A percentile compares a stretch with the other conserved stretches of the same genome.
phyloP scores from a whole-genome alignment of 2,113 vertebrate genomes.

The Tichodroma muraria region DNA sequence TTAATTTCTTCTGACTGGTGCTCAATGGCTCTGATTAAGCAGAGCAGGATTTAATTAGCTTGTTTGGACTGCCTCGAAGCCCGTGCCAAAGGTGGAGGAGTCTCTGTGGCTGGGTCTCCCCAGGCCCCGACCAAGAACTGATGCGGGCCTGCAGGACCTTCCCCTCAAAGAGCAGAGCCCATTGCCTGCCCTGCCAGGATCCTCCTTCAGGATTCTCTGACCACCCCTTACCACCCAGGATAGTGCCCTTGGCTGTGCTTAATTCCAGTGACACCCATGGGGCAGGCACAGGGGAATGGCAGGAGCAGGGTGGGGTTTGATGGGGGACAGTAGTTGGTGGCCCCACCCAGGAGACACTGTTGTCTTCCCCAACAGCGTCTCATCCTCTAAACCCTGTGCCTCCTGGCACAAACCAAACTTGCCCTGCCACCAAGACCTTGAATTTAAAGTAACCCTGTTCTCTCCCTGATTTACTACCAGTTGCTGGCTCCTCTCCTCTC shows the following conservation, averaged over 20 bases:
- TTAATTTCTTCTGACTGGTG: slow-evolving; percentile 58
- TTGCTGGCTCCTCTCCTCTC: slow-evolving; percentile 53
- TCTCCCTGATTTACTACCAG: slow-evolving; percentile 45
- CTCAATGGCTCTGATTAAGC: slow-evolving; percentile 60
- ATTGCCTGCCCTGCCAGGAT: neutral
- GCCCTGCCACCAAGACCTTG: slow-evolving; percentile 15
- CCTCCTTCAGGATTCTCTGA: neutral
- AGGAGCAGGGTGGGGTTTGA: neutral
- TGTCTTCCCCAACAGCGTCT: neutral
- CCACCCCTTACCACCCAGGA: neutral
- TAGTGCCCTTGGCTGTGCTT: neutral
- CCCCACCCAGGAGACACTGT: neutral
- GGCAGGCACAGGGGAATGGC: neutral
- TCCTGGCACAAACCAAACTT: neutral
- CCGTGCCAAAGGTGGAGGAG: neutral
- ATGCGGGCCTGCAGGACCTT: neutral
- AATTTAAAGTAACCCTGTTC: slow-evolving; percentile 36
- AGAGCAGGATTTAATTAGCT: slow-evolving; percentile 57
- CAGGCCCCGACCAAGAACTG: fast-evolving
- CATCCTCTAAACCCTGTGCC: neutral
- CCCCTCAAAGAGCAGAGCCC: neutral
- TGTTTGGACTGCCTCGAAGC: slow-evolving; percentile 14
- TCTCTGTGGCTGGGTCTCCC: neutral
- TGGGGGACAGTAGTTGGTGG: neutral
- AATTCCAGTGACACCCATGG: neutral